Evolutionary conservation across 1,140 invertebrate species (phyloP).

Genomic region (Meloidogyne hapla): DNA sequence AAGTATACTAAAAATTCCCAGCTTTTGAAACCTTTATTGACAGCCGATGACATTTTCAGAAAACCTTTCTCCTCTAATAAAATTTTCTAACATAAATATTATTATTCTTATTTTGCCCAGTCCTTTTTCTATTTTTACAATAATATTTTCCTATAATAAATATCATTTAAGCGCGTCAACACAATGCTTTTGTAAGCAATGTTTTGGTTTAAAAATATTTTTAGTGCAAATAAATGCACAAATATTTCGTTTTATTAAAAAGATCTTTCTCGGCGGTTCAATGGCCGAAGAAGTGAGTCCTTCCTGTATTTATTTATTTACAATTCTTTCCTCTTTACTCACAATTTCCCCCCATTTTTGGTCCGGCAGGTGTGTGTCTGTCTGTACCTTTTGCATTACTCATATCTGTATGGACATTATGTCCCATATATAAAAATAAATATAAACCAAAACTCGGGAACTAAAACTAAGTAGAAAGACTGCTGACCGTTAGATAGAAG

Average conservation of each 20-base stretch:
- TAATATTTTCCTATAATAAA: too few species aligned
- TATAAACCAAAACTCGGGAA: constrained; percentile 1
- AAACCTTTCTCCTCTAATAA: too few species aligned
- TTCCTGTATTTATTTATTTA: not conserved
- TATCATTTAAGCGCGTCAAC: too few species aligned
- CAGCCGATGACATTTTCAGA: too few species aligned
- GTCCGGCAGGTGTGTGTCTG: not conserved
- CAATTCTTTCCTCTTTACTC: not conserved
- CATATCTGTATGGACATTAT: not conserved
- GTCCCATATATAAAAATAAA: not conserved
- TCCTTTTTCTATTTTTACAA: too few species aligned
- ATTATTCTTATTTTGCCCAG: too few species aligned
- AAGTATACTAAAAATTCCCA: too few species aligned
- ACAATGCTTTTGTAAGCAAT: too few species aligned
- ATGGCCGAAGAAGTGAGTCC: not conserved
- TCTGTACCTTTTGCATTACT: not conserved
- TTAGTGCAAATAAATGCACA: constrained; percentile 1
- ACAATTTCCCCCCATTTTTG: not conserved
- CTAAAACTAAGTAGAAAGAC: not conserved
- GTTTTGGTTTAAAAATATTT: not conserved
- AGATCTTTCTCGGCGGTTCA: not conserved
- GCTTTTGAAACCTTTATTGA: too few species aligned
- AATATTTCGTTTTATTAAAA: too few species aligned
- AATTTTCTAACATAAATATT: too few species aligned
- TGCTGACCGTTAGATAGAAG: not conserved